Evolutionary conservation across 2,797 vertebrate species (phyloP), one percentile per base, ranked within the genome.

Genomic region (Lepus townsendii): DNA sequence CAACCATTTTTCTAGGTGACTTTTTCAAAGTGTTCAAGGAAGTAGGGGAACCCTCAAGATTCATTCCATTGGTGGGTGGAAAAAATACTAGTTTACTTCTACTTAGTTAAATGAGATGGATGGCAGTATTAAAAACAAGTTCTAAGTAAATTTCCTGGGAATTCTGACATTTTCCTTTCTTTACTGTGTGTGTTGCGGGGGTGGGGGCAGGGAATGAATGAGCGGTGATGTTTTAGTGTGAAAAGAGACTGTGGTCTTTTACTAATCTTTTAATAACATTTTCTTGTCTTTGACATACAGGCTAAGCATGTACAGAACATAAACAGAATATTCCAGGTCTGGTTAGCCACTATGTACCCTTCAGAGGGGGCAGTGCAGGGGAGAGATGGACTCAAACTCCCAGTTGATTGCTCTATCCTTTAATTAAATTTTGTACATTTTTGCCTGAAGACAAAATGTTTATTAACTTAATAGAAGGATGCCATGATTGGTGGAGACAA

Each of bases 11-110:
- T 76, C 32, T 38, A 85, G 42, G 14, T 82, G 69, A 38, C 6
- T 52, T 91, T 75, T 95, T 50, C n/a, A 65, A 27, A 91, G 27
- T 71, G 77, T 60, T 72, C 5, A 77, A 89, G 47, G 32, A 77
- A 26, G 30, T 66, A 5, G 4, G 26, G 35, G 13, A 71, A 9
- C 27, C 32, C 22, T 93, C 20, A 20, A 76, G 5, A 5, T 13
- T 77, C 75, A 62, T 52, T 50, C 66, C 19, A n/a, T 20, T 77
- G 4, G 1, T 62, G 3, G 38, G 20, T 86, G 66, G 62, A 93
- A 68, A 26, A 3, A 78, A 62, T 89, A 50, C 27, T 24, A 19
- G 1, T 54, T 90, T 68, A 68, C 68, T 35, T 75, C 47, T 75
- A 9, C 63, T 62, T 91, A 83, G 20, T 68, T 60, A 88, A 79